phyloP scores from a whole-genome alignment of 2,113 vertebrate genomes.

The Otis tarda region DNA sequence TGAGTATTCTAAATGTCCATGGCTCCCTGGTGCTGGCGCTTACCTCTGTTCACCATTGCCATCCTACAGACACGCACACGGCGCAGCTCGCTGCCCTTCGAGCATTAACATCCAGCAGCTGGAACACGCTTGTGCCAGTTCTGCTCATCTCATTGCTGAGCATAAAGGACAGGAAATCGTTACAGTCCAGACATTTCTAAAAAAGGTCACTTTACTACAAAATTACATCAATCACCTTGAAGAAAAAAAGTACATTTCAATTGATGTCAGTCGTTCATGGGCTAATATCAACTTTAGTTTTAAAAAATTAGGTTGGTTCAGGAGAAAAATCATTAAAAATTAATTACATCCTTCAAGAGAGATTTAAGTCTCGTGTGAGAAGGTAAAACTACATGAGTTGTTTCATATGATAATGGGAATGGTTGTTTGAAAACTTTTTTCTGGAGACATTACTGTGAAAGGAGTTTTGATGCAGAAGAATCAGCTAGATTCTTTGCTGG shows the following conservation, averaged over 20 bases:
- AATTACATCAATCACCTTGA: slow-evolving; percentile 91
- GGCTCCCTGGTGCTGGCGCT: neutral
- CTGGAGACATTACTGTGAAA: neutral
- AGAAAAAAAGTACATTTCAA: slow-evolving; percentile 73
- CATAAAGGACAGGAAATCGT: slow-evolving; percentile 93
- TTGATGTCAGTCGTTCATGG: slow-evolving; percentile 34
- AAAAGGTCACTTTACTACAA: slow-evolving; percentile 90
- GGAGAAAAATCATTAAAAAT: slow-evolving; percentile 70
- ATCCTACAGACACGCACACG: neutral
- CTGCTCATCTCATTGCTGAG: slow-evolving; percentile 77
- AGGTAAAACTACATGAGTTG: slow-evolving; percentile 18
- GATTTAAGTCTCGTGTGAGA: slow-evolving; percentile 47
- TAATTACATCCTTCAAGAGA: slow-evolving; percentile 58
- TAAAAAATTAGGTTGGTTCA: slow-evolving; percentile 60
- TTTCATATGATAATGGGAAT: slow-evolving; percentile 27
- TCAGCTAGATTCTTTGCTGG: neutral
- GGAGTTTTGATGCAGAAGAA: neutral
- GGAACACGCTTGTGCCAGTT: slow-evolving; percentile 73
- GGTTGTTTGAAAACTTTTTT: neutral
- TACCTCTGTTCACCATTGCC: neutral
- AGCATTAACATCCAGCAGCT: slow-evolving; percentile 67
- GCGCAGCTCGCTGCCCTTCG: slow-evolving; percentile 75
- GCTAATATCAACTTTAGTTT: slow-evolving; percentile 59
- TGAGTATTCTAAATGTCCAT: neutral
- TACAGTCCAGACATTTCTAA: slow-evolving; percentile 86